Base-by-base conservation (phyloP, 2,797 vertebrate species). In the Lindbergichthys nudifrons region DNA sequence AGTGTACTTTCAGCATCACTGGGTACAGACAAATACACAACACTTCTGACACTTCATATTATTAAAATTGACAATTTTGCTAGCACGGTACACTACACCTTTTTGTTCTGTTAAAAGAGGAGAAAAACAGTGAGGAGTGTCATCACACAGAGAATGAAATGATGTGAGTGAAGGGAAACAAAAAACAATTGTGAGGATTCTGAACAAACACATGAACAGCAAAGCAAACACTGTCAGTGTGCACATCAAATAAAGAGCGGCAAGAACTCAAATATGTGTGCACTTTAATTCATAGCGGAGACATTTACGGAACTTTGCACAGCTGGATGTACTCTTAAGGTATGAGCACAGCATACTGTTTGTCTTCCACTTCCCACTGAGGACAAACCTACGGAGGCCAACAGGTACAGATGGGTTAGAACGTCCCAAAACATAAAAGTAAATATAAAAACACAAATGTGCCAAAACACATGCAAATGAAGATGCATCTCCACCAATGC, bases 191-290 rank as follows among this genome's bases (percentile, higher is more conserved):
- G 19, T 58, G 21, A 64, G 18, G 53, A 60, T 50, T 59, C 23
- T 63, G 57, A 69, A 65, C 32, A 65, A 80, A 70, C 32, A 12
- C 36, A 36, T 1, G 0, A 14, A 12, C n/a, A 43, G 32, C 43
- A 19, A 30, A 53, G 51, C 56, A 43, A 77, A 78, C 36, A 51
- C 8, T 43, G 39, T 61, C 26, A 23, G 59, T 62, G 59, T 14
- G 30, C 70, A 67, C 39, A 61, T 71, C 54, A 72, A 65, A 65
- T 69, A 70, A 58, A 68, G 36, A 66, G 15, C 36, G 46, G 26
- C 51, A 42, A 53, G 4, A 69, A 41, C n/a, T 66, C 0, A 54
- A 50, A 66, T 70, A 36, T 64, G 26, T 39, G 32, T n/a, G 3
- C 15, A 64, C 3, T 36, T 9, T 41, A 13, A 23, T 59, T 60